Percentiles rank a stretch among this genome's conserved stretches.
These are phyloP conservation scores for Coptodon bakossiorum DNA, from an alignment of 2,113 vertebrate species.

Conservation along the genomic window DNA sequence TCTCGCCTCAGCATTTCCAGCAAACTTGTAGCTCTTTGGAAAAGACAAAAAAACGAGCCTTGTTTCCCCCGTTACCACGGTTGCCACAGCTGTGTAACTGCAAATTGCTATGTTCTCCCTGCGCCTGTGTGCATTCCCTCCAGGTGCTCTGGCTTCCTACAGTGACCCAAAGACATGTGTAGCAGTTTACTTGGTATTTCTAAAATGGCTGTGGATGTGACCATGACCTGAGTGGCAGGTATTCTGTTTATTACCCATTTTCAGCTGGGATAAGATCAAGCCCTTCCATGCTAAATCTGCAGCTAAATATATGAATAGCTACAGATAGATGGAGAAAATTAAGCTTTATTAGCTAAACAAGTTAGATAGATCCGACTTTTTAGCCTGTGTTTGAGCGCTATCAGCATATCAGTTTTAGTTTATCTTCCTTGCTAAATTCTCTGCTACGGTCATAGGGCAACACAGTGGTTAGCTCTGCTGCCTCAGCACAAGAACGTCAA, in stretches of 20 bases:
- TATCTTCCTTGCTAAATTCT: neutral
- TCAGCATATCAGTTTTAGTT: neutral
- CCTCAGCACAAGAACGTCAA: neutral
- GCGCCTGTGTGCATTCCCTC: neutral
- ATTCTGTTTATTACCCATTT: neutral
- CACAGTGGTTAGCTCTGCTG: neutral
- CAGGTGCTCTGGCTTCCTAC: neutral
- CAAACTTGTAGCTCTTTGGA: neutral
- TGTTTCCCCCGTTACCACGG: neutral
- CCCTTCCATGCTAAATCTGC: neutral
- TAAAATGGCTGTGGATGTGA: neutral
- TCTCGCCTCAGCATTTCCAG: neutral
- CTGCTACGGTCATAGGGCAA: neutral
- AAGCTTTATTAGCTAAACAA: neutral
- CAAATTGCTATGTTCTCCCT: neutral
- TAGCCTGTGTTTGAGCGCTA: neutral
- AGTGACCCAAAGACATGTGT: neutral
- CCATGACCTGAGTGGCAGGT: neutral
- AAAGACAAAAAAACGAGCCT: neutral
- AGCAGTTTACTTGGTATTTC: neutral
- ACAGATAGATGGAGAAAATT: neutral
- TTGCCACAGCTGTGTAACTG: neutral
- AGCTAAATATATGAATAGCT: neutral
- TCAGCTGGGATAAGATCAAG: neutral
- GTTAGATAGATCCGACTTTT: neutral